Evolutionary conservation across 1,140 invertebrate species (phyloP).

Genomic region (Eubasilissa regina): DNA sequence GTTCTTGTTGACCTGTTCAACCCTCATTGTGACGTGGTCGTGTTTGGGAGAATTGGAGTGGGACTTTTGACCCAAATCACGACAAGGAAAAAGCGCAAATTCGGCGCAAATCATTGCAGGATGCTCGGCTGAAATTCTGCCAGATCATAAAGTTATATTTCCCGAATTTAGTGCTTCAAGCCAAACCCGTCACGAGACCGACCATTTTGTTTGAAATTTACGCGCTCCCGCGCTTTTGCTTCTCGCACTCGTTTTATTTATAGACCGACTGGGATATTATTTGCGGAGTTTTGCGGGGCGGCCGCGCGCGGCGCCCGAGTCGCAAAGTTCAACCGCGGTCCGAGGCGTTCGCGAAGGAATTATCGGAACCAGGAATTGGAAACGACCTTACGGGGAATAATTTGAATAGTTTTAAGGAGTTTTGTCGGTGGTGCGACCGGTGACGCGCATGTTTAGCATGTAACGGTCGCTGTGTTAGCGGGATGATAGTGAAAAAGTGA

Average conservation of each 20-base stretch:
- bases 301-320: conserved; percentile 30
- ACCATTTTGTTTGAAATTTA: neutral
- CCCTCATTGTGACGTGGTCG: too few relatives aligned
- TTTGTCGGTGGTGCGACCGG: neutral
- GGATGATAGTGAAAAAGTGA: conserved; percentile 25
- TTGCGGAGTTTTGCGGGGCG: conserved; percentile 9
- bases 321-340: conserved; percentile 8
- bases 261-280: neutral
- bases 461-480: neutral
- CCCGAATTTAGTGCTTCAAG: too few relatives aligned
- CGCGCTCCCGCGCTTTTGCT: conserved; percentile 7
- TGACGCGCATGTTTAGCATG: neutral
- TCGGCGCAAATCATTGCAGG: too few relatives aligned
- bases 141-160: too few relatives aligned
- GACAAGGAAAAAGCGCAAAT: too few relatives aligned
- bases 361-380: neutral
- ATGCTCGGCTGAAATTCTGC: neutral
- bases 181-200: neutral
- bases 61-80: too few relatives aligned
- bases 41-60: too few relatives aligned
- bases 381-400: conserved; percentile 29
- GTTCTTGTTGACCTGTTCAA: too few relatives aligned
- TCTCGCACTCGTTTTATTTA: neutral
- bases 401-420: conserved; percentile 25
- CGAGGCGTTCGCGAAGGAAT: conserved; percentile 25